A percentile compares a stretch with the other conserved stretches of the same genome.
phyloP scores from a whole-genome alignment of 1,140 invertebrate species.

The Belonocnema kinseyi region DNA sequence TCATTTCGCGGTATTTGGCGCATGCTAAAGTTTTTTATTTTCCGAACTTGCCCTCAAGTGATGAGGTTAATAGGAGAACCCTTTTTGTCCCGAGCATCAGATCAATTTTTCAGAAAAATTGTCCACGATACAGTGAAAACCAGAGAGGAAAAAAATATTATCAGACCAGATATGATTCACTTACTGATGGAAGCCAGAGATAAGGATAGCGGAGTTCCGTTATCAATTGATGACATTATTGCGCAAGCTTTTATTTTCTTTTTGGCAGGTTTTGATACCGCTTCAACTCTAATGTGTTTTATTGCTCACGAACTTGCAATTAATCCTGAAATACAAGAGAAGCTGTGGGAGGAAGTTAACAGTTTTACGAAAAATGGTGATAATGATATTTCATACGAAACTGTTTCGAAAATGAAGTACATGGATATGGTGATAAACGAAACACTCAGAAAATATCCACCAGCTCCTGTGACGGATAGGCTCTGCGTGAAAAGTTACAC shows the following conservation, averaged over 20 bases:
- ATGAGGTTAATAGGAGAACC: background rate
- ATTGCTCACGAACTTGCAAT: conserved; percentile 75
- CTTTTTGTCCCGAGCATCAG: conserved; percentile 10
- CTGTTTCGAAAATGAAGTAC: conserved; percentile 43
- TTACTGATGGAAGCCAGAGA: conserved; percentile 59
- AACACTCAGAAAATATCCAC: conserved; percentile 78
- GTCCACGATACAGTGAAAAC: conserved; percentile 53
- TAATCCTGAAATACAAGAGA: conserved; percentile 79
- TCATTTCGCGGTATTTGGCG: conserved; percentile 37
- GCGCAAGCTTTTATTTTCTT: conserved; percentile 74
- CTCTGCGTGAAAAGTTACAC: conserved; percentile 70
- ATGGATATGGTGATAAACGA: conserved; percentile 69
- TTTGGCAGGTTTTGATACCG: conserved; percentile 81
- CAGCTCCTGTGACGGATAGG: conserved; percentile 73
- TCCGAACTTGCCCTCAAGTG: conserved; percentile 27
- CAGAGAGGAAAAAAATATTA: conserved; percentile 65
- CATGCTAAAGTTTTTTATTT: conserved; percentile 38
- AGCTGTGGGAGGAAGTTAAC: conserved; percentile 75
- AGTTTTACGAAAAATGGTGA: conserved; percentile 18
- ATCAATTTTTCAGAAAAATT: conserved; percentile 37
- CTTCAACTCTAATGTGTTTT: conserved; percentile 77
- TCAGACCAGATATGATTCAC: conserved; percentile 73
- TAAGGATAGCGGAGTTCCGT: conserved; percentile 47
- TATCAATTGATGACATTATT: conserved; percentile 76
- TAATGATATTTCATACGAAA: conserved; percentile 54